These are phyloP conservation scores for Pelodiscus sinensis DNA, from an alignment of 2,113 vertebrate genomes.

Conservation along the genomic window DNA sequence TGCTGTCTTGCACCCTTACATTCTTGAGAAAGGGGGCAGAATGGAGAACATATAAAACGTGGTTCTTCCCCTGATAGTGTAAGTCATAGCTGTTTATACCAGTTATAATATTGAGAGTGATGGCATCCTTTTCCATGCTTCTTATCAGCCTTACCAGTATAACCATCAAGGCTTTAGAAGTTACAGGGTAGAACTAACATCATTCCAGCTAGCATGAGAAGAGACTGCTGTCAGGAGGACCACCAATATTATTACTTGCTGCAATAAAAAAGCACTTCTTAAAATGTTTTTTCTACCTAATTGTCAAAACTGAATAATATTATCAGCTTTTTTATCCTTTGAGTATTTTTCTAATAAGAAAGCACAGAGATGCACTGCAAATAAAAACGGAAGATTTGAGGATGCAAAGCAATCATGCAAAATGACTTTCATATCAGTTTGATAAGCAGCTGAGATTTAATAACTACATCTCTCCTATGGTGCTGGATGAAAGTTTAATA, in stretches of 20 bases:
- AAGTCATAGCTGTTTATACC: not conserved
- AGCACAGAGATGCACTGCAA: slow-evolving; percentile 82
- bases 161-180: slow-evolving; percentile 62
- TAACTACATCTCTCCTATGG: slow-evolving; percentile 86
- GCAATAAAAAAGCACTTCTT: slow-evolving; percentile 83
- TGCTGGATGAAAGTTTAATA: slow-evolving; percentile 85
- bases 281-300: slow-evolving; percentile 82
- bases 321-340: slow-evolving; percentile 88
- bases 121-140: slow-evolving; percentile 20
- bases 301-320: slow-evolving; percentile 88
- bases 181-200: slow-evolving; percentile 71
- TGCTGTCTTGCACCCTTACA: not conserved
- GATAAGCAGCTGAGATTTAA: slow-evolving; percentile 90
- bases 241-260: slow-evolving; percentile 77
- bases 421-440: slow-evolving; percentile 89
- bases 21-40: not conserved
- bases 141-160: slow-evolving; percentile 57
- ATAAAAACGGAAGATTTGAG: slow-evolving; percentile 85
- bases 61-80: not conserved
- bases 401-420: slow-evolving; percentile 86
- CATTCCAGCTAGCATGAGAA: slow-evolving; percentile 71
- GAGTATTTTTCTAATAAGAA: slow-evolving; percentile 89
- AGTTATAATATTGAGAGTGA: slow-evolving; percentile 24
- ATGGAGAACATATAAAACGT: not conserved
- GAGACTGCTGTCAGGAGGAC: slow-evolving; percentile 76